Base-by-base conservation (phyloP, 2,888 invertebrate species). In the Plebejus anna region DNA sequence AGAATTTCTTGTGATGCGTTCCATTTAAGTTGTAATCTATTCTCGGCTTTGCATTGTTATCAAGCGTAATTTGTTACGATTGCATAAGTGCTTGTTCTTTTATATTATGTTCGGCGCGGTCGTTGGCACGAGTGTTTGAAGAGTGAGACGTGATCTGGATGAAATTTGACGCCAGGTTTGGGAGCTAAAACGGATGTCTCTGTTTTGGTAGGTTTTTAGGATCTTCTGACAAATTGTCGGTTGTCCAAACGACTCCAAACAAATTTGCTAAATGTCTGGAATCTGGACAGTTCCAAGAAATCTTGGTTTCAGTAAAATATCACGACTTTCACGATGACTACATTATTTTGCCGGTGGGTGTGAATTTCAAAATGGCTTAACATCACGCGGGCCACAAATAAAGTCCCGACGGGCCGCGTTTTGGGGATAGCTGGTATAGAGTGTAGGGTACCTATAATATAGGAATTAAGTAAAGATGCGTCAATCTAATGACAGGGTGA, bases 121-220 rank as follows among this genome's bases (percentile, higher is more conserved):
- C 82, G 80, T 81, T 81, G 83, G 79, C 81, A 80, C 76, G 77
- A 77, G 75, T 78, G 78, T 80, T 79, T 81, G 80, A 79, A 80
- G 79, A 79, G 79, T 42, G 79, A 79, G 79, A 82, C 82, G 82
- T 82, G 83, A 82, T 82, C 80, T 77, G 81, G 79, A 76, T 80
- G 81, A 81, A 81, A 80, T 80, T 79, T 76, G 77, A 80, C 75
- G 76, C 76, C 72, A 76, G 71, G 71, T 38, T 57, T 38, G 51
- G 73, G 73, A 72, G 47, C 22, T 28, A 61, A 11, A 66, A 13
- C 32, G 66, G 66, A 66, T 66, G 32, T 32, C 13, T 36, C 32
- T n/a, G 22, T 22, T 22, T 47, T 47, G 47, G 47, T 47, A 47
- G 47, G 9, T 13, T 13, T 36, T 32, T 36, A 28, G 28, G 11